These are phyloP conservation scores for Dipodomys merriami DNA, from an alignment of 2,113 vertebrate genomes.

Conservation along the genomic window DNA sequence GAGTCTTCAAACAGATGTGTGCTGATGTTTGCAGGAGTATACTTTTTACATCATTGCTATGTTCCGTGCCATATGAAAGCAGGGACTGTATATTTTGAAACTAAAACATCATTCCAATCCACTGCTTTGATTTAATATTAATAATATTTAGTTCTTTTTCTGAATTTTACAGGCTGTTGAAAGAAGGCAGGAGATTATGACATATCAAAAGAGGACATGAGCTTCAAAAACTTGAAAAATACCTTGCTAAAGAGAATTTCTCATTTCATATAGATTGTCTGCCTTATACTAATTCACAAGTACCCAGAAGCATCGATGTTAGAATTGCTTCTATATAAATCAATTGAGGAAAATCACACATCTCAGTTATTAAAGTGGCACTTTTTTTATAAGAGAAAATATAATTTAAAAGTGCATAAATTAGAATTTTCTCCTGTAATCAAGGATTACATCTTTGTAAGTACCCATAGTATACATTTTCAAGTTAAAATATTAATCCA, in stretches of 20 bases:
- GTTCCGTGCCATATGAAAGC: no score
- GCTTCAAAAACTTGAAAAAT: constrained; percentile 1
- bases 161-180: constrained; percentile 24
- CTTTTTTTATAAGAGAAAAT: constrained; percentile 2
- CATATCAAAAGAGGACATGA: neutral
- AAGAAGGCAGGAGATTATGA: neutral
- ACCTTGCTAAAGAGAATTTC: neutral
- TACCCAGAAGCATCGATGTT: neutral
- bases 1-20: neutral
- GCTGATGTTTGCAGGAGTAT: neutral
- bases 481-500: neutral
- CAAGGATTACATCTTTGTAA: neutral
- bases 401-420: neutral
- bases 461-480: neutral
- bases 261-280: neutral
- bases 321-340: neutral
- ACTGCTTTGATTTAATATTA: constrained; percentile 32
- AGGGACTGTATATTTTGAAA: neutral
- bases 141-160: constrained; percentile 43
- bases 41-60: accelerated
- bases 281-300: neutral
- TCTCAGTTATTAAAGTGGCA: neutral
- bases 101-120: neutral
- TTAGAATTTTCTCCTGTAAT: neutral
- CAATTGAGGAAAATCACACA: neutral